Base-by-base conservation (phyloP, 37 sponge, comb jelly and placozoan genomes). In the Ephydatia muelleri region DNA sequence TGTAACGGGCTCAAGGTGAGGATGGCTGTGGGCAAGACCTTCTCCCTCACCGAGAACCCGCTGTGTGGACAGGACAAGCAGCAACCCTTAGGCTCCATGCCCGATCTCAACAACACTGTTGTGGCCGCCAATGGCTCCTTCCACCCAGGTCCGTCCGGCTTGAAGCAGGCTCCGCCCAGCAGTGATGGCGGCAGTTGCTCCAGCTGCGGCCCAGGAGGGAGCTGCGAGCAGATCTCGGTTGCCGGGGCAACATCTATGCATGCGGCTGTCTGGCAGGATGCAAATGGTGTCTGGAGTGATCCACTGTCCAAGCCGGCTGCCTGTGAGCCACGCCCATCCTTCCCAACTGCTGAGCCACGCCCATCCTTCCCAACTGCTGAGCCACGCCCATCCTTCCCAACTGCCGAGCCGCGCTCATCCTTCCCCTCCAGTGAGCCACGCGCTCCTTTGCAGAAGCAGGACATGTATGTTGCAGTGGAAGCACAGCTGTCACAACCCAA, bases 41-140 rank as follows among this genome's bases (percentile, higher is more conserved):
- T 79, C 36, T 84, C 85, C 1, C 88, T 88, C 4, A 76, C 64
- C 11, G 64, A 76, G 25, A 33, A 65, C 39, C 4, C 25, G 4
- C 43, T 13, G 25, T 21, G 8, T 8, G 25, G 32, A 67, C 38
- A 33, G 32, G 27, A 68, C 37, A 66, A 88, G 5, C 65, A 78
- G 5, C 16, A 29, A 43, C 35, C 74, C 5, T 80, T 75, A 67
- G 22, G 38, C 37, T 79, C 85, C 32, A 68, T 89, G 30, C 85
- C 85, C 28, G 77, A 89, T 68, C 68, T 89, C n/a, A 79, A 84
- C 78, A 34, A 49, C 29, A 77, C 48, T 21, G 27, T 38, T 16
- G 21, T 37, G 12, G 29, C 72, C 0, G 68, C 79, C 16, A 79
- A 83, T 49, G 79, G 83, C 69, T 39, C 68, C 73, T 80, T 82